Evolutionary conservation across 2,113 vertebrate species (phyloP).

Genomic region (Eretmochelys imbricata): DNA sequence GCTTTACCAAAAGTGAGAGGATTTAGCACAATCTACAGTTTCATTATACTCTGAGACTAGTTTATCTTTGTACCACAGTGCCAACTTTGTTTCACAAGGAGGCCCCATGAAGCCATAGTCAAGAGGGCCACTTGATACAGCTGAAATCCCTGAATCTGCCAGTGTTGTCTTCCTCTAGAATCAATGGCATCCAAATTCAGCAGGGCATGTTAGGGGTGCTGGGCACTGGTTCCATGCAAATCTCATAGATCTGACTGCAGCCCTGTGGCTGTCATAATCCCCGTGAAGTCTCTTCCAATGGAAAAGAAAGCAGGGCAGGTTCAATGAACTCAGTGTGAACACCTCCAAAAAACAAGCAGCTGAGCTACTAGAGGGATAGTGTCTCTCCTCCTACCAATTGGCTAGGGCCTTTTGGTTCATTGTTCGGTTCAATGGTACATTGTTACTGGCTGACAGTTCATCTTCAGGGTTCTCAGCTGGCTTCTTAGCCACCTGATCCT

Average conservation of each 20-base stretch:
- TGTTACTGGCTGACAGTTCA: not conserved
- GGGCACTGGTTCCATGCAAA: not conserved
- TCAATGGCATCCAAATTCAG: not conserved
- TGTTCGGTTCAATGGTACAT: accelerated
- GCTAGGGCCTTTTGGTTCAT: not conserved
- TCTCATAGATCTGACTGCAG: not conserved
- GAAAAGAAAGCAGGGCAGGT: not conserved
- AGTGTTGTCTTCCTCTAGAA: not conserved
- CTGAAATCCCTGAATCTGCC: not conserved
- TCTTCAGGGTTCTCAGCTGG: not conserved
- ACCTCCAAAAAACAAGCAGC: not conserved
- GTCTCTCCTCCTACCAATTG: not conserved
- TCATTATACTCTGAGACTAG: not conserved
- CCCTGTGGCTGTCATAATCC: not conserved
- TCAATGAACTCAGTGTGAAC: not conserved
- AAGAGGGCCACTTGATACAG: not conserved
- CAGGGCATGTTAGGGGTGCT: not conserved
- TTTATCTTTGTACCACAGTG: not conserved
- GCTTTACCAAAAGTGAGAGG: not conserved
- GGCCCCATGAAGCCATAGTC: not conserved
- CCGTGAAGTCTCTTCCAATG: not conserved
- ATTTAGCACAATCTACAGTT: not conserved
- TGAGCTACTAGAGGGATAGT: not conserved
- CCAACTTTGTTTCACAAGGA: not conserved
- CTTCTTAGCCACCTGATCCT: not conserved